phyloP scores from a whole-genome alignment of 1,140 invertebrate species.

The Chymomyza costata region DNA sequence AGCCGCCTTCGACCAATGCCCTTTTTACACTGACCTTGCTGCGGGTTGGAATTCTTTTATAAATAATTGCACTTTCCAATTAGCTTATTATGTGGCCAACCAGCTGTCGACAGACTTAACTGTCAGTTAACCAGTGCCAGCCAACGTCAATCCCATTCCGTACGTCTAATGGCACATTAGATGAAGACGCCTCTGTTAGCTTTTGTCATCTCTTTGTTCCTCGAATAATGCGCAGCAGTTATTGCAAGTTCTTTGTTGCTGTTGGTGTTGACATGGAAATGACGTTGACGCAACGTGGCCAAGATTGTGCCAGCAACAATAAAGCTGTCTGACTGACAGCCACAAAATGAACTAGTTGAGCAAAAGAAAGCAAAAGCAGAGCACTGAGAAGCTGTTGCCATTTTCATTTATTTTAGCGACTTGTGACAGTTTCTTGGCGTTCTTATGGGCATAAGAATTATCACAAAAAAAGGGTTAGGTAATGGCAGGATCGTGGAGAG shows the following conservation, averaged over 20 bases:
- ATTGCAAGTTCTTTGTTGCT: constrained; percentile 38
- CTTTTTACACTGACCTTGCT: constrained; percentile 10
- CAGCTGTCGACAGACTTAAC: background rate
- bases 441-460: too few relatives aligned
- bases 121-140: constrained; percentile 12
- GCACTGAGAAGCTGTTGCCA: constrained; percentile 8
- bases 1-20: background rate
- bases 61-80: constrained; percentile 48
- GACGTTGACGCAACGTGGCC: too few relatives aligned
- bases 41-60: constrained; percentile 14
- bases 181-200: constrained; percentile 12
- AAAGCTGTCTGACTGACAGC: constrained; percentile 8
- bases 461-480: too few relatives aligned
- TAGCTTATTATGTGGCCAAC: constrained; percentile 27
- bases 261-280: too few relatives aligned
- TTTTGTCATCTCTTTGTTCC: constrained; percentile 42
- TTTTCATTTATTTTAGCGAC: constrained; percentile 19
- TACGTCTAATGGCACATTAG: too few relatives aligned
- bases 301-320: constrained; percentile 9
- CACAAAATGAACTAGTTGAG: constrained; percentile 2
- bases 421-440: too few relatives aligned
- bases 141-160: too few relatives aligned
- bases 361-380: constrained; percentile 16
- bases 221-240: constrained; percentile 35
- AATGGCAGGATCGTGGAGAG: too few relatives aligned